Conservation (phyloP, 2,888 invertebrate genomes). For the Tricholauxania praeusta region DNA sequence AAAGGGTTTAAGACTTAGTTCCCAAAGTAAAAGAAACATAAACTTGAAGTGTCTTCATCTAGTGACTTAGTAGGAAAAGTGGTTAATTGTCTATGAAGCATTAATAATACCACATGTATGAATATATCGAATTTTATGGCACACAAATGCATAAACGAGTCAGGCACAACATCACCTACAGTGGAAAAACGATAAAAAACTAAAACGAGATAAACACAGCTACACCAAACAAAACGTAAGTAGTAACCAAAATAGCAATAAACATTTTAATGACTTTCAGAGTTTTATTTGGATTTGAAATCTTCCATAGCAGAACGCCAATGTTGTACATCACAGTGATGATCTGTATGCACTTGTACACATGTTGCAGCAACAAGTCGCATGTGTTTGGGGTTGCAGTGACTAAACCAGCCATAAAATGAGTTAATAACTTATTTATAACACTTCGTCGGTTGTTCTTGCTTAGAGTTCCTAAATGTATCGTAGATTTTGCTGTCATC, state of each 20-base stretch:
- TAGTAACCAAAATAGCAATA: constrained; percentile 8
- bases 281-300: neutral
- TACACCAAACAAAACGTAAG: too few relatives aligned
- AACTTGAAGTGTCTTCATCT: too few relatives aligned
- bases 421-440: constrained; percentile 52
- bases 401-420: constrained; percentile 47
- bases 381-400: neutral
- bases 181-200: too few relatives aligned
- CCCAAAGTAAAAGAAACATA: too few relatives aligned
- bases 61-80: too few relatives aligned
- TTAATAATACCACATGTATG: too few relatives aligned
- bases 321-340: neutral
- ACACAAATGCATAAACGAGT: too few relatives aligned
- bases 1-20: too few relatives aligned
- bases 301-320: neutral
- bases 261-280: constrained; percentile 11
- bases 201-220: too few relatives aligned
- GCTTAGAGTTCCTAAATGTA: neutral
- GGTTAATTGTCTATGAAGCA: too few relatives aligned
- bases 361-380: constrained; percentile 13
- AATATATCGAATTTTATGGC: too few relatives aligned
- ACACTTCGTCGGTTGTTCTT: neutral
- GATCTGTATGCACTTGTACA: neutral
- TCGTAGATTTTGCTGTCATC: constrained; percentile 4
- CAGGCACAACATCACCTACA: too few relatives aligned